Base-by-base conservation (phyloP, 2,888 invertebrate species). In the Spisula subtruncata region DNA sequence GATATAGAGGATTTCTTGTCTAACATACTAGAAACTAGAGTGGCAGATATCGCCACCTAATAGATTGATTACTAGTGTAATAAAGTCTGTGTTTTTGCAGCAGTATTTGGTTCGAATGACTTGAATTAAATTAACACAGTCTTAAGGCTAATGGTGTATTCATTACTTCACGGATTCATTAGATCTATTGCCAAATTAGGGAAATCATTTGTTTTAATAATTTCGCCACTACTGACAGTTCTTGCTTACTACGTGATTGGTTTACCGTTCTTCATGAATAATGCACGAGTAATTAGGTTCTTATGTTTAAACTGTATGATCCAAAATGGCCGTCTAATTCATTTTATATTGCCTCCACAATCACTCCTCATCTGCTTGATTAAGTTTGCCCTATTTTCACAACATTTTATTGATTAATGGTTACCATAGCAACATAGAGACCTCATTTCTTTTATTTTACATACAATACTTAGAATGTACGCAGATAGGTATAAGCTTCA, bases 191-290 rank as follows among this genome's bases (percentile, higher is more conserved):
- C 89, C 88, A 88, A 82, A 91, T 91, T 91, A 89, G 84, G 71
- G 89, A 85, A 90, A 89, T 91, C 91, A 90, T 91, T 91, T 90
- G 89, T 89, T 91, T 91, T 91, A 91, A 91, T 91, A 89, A 89
- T 90, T 83, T 85, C 86, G 56, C 29, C 75, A 71, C 83, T 83
- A 87, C 87, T 91, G 91, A 90, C 91, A 91, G 83, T 48, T 60
- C 85, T 89, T 91, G 88, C 91, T 88, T 91, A 91, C 82, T 46
- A 60, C 84, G 89, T 79, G 84, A 84, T 60, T 46, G 66, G 51
- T 81, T 83, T 83, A 86, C 86, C 48, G 81, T 83, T 86, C 82
- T 29, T 79, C 71, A 91, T 91, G 89, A 89, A 91, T 91, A 89
- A 91, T 91, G 66, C 82, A 91, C 16, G 56, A 89, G 88, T 88